Conservation (phyloP, 1,140 invertebrate species). For the Diabrotica undecimpunctata region DNA sequence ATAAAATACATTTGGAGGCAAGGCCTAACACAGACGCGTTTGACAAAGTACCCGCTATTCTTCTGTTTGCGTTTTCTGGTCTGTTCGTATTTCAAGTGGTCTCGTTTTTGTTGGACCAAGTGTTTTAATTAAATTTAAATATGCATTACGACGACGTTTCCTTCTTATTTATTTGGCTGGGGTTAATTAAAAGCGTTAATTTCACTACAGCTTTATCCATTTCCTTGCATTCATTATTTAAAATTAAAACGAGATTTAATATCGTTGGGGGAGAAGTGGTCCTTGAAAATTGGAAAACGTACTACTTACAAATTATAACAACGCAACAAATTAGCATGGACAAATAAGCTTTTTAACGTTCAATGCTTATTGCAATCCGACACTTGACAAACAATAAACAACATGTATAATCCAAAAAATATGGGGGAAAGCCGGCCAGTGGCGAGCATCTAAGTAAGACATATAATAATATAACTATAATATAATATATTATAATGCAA, state of each 20-base stretch:
- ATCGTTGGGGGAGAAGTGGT: constrained; percentile 9
- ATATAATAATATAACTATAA: too few species aligned
- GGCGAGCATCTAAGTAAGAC: too few species aligned
- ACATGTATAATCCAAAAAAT: too few species aligned
- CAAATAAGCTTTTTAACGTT: too few species aligned
- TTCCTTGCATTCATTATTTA: constrained; percentile 14
- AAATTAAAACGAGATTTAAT: constrained; percentile 17
- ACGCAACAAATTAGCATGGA: too few species aligned
- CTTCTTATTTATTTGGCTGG: constrained; percentile 18
- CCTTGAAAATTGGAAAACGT: neutral
- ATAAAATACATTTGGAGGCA: too few species aligned
- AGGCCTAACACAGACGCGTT: neutral
- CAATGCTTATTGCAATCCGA: too few species aligned
- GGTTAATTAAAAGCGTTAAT: constrained; percentile 21
- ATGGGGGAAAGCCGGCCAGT: too few species aligned
- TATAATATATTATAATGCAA: too few species aligned
- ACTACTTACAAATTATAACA: too few species aligned
- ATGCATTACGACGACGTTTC: constrained; percentile 16
- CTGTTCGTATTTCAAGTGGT: constrained; percentile 11
- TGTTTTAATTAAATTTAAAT: constrained; percentile 21
- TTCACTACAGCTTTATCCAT: constrained; percentile 14
- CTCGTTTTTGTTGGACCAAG: constrained; percentile 13
- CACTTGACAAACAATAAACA: too few species aligned
- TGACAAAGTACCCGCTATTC: constrained; percentile 6
- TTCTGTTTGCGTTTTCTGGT: constrained; percentile 16